Conservation (phyloP, 2,113 vertebrate species). For the Brachypodius melanocephalos region DNA sequence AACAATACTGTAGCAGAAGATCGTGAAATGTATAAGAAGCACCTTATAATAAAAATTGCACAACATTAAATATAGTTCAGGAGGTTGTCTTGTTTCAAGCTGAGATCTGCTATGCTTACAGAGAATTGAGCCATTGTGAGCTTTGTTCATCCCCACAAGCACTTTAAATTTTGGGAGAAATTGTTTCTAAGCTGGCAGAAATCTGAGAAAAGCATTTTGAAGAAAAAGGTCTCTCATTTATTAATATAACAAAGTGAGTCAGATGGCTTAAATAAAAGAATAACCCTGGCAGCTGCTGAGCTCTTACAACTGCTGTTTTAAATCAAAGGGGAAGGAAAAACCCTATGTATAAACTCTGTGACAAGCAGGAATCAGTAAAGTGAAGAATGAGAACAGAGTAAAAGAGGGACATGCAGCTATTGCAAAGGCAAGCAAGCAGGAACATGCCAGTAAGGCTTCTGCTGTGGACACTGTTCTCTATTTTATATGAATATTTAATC, state of each 20-base stretch:
- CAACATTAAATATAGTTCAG: not conserved
- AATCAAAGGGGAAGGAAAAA: not conserved
- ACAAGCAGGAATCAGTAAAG: not conserved
- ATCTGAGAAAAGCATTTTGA: not conserved
- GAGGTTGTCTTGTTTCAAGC: not conserved
- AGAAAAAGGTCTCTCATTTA: conserved; percentile 5
- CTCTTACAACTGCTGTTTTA: not conserved
- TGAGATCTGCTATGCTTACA: not conserved
- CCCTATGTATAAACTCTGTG: not conserved
- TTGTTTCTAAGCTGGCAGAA: not conserved
- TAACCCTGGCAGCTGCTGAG: not conserved
- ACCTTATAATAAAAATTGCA: not conserved
- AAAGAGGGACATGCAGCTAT: not conserved
- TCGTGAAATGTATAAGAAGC: not conserved
- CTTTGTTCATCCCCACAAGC: not conserved
- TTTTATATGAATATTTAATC: not conserved
- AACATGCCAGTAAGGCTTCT: not conserved
- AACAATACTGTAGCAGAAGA: not conserved
- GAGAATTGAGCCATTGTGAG: not conserved
- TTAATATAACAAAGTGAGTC: conserved; percentile 20
- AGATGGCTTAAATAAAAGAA: conserved; percentile 9
- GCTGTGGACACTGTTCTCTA: not conserved
- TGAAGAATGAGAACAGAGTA: not conserved
- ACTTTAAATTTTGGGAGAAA: not conserved
- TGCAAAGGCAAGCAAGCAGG: not conserved